phyloP scores from a whole-genome alignment of 2,797 vertebrate genomes.

The Ispidina lecontei region DNA sequence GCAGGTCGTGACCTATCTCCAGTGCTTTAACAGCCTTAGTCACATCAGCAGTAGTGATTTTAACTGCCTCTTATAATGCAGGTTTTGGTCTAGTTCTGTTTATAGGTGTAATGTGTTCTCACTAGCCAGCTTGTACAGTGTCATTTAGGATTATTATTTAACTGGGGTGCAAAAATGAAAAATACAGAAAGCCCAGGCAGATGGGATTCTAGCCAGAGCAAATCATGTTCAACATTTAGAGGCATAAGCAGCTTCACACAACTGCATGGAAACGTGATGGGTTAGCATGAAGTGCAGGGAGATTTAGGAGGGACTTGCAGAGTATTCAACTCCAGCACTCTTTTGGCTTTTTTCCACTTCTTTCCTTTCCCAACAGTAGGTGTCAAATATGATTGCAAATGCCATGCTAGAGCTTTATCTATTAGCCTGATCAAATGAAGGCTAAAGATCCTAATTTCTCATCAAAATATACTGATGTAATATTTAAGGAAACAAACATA shows the following conservation, averaged over 20 bases:
- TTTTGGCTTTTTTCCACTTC: background rate
- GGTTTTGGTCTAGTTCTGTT: background rate
- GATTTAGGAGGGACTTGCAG: no score
- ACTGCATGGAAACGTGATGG: background rate
- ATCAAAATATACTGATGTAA: background rate
- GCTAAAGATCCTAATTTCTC: background rate
- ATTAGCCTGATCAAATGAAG: background rate
- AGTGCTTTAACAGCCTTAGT: background rate
- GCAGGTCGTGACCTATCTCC: background rate
- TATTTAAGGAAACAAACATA: background rate
- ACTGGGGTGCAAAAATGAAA: background rate
- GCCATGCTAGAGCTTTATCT: background rate
- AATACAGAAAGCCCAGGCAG: background rate
- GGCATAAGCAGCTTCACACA: accelerated
- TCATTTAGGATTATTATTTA: background rate
- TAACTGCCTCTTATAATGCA: background rate
- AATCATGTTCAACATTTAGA: background rate
- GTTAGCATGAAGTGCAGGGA: background rate
- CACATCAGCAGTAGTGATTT: background rate
- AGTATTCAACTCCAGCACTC: background rate
- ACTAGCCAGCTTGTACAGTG: background rate
- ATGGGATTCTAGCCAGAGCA: background rate
- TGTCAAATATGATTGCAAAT: accelerated
- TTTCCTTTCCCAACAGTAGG: background rate
- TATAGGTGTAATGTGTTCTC: background rate